These are phyloP conservation scores for Stenolophus ochropezus DNA, from an alignment of 2,888 invertebrate species.

Conservation along the genomic window DNA sequence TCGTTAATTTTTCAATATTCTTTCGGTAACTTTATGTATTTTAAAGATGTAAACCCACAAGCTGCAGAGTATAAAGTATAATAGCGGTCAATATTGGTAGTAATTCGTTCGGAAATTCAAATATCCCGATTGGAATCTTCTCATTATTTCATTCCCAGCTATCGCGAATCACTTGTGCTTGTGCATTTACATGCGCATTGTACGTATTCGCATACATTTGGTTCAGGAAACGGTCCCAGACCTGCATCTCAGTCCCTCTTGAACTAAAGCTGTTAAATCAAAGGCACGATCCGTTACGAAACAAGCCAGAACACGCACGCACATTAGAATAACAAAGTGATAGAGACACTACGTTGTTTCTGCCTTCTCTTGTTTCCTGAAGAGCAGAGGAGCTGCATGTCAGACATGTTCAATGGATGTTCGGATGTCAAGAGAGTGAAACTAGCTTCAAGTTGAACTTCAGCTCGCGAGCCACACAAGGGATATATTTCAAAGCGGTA, in stretches of 20 bases:
- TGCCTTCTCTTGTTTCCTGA: constrained; percentile 22
- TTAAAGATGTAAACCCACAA: background rate
- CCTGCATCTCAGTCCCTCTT: background rate
- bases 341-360: constrained; percentile 26
- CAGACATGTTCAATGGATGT: background rate
- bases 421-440: background rate
- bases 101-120: background rate
- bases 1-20: no score
- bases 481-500: background rate
- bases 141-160: constrained; percentile 30
- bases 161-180: constrained; percentile 10
- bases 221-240: constrained; percentile 33
- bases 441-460: background rate
- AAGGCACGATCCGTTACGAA: constrained; percentile 38
- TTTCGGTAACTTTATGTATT: no score
- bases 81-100: background rate
- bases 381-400: background rate
- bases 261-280: constrained; percentile 32
- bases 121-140: constrained; percentile 9
- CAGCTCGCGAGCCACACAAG: background rate
- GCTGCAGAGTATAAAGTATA: background rate
- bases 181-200: constrained; percentile 24
- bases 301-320: constrained; percentile 42
- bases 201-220: constrained; percentile 32
- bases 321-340: constrained; percentile 47